Evolutionary conservation across 1,140 invertebrate species (phyloP).

Genomic region (Belonocnema kinseyi): DNA sequence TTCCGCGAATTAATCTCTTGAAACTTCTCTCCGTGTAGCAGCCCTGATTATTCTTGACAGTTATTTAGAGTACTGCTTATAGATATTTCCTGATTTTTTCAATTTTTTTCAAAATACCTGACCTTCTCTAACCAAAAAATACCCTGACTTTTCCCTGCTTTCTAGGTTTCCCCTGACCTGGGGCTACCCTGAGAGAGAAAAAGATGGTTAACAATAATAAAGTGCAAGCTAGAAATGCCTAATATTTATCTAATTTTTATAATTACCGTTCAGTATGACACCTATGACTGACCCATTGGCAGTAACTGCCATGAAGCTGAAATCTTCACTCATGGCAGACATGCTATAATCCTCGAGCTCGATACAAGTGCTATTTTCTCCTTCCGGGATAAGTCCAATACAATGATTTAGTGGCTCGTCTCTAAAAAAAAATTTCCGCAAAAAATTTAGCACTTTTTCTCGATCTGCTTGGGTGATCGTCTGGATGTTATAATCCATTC

Average conservation of each 20-base stretch:
- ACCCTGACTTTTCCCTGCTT: too few relatives aligned
- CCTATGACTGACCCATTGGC: slow-evolving; percentile 79
- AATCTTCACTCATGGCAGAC: slow-evolving; percentile 77
- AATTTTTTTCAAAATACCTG: too few relatives aligned
- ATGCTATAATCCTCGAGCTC: slow-evolving; percentile 82
- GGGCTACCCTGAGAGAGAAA: too few relatives aligned
- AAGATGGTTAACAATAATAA: too few relatives aligned
- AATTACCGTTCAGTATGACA: slow-evolving; percentile 74
- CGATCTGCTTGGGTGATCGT: slow-evolving; percentile 72
- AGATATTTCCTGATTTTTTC: too few relatives aligned
- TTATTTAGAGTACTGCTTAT: too few relatives aligned
- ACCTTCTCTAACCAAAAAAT: too few relatives aligned
- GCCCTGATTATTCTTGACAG: too few relatives aligned
- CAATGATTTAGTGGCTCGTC: slow-evolving; percentile 84
- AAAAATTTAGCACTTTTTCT: slow-evolving; percentile 76
- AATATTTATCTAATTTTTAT: background rate
- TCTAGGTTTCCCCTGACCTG: too few relatives aligned
- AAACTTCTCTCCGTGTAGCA: too few relatives aligned
- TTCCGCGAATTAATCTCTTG: too few relatives aligned
- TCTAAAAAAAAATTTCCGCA: slow-evolving; percentile 81
- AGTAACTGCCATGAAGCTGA: slow-evolving; percentile 80
- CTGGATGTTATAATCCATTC: slow-evolving; percentile 67
- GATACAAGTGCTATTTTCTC: slow-evolving; percentile 78
- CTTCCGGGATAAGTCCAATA: slow-evolving; percentile 78
- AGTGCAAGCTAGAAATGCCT: background rate